These are phyloP conservation scores for Eubasilissa splendida DNA, from an alignment of 2,888 invertebrate species.

Conservation along the genomic window DNA sequence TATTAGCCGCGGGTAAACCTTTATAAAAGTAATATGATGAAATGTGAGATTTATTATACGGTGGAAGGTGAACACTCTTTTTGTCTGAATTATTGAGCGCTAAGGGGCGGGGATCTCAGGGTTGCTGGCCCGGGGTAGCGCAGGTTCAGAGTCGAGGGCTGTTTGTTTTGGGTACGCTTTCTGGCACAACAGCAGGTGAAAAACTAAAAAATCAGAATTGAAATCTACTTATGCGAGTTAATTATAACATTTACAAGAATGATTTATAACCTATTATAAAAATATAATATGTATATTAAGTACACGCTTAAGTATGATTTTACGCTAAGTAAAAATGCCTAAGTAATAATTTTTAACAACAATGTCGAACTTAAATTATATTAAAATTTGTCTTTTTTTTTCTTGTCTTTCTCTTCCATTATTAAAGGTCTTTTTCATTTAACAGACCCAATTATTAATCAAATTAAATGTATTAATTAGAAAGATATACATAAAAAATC, in stretches of 20 bases:
- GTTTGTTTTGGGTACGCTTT: background rate
- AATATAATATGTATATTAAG: too few relatives aligned
- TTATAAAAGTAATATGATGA: slow-evolving; percentile 57
- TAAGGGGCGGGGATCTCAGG: slow-evolving; percentile 4
- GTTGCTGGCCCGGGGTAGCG: slow-evolving; percentile 23
- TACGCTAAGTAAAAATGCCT: background rate
- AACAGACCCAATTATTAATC: background rate
- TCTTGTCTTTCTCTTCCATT: background rate
- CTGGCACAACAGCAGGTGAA: background rate
- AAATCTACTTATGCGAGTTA: background rate
- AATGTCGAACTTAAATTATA: background rate
- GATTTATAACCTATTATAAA: too few relatives aligned
- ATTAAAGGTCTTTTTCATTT: background rate
- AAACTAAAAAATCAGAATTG: background rate
- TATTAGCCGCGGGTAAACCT: slow-evolving; percentile 47
- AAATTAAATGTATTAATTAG: too few relatives aligned
- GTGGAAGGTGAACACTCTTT: slow-evolving; percentile 49
- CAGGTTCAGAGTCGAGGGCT: too few relatives aligned
- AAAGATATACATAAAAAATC: too few relatives aligned
- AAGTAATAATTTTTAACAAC: slow-evolving; percentile 7
- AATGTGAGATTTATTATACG: slow-evolving; percentile 57
- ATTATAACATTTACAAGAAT: too few relatives aligned
- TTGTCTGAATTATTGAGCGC: slow-evolving; percentile 55
- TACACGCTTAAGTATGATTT: too few relatives aligned
- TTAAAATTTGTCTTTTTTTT: background rate